These are phyloP conservation scores for Bombus huntii DNA, from an alignment of 1,140 invertebrate genomes.

Conservation along the genomic window DNA sequence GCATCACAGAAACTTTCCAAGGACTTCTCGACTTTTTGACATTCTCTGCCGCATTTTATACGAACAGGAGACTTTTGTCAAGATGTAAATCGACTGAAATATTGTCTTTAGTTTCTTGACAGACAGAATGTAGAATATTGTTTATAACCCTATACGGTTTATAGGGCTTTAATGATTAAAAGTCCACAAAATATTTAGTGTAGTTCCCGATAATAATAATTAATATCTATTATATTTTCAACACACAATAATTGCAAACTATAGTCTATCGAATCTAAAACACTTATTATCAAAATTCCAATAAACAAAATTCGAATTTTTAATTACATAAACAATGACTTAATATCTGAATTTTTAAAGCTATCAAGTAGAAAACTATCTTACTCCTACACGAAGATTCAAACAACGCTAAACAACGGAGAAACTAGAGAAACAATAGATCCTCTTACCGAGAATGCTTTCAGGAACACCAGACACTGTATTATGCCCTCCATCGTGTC, in stretches of 20 bases:
- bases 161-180: too few species aligned
- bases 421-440: not conserved
- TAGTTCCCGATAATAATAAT: too few species aligned
- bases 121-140: too few species aligned
- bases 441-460: constrained; percentile 93
- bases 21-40: not conserved
- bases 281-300: too few species aligned
- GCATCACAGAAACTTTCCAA: constrained; percentile 1
- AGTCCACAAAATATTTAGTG: too few species aligned
- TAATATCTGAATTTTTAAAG: too few species aligned
- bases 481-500: constrained; percentile 96
- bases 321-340: too few species aligned
- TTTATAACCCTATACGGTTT: too few species aligned
- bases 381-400: fast-evolving
- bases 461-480: constrained; percentile 95
- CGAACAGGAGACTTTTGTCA: not conserved
- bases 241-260: too few species aligned
- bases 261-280: too few species aligned
- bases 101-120: not conserved
- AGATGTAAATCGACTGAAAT: not conserved
- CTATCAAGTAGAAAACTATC: not conserved
- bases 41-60: not conserved
- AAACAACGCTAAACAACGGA: not conserved
- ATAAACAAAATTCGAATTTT: too few species aligned
- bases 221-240: too few species aligned